Percentiles rank a stretch among this genome's conserved stretches.
Conservation (phyloP, 2,888 invertebrate species). For the Euclidia mi region DNA sequence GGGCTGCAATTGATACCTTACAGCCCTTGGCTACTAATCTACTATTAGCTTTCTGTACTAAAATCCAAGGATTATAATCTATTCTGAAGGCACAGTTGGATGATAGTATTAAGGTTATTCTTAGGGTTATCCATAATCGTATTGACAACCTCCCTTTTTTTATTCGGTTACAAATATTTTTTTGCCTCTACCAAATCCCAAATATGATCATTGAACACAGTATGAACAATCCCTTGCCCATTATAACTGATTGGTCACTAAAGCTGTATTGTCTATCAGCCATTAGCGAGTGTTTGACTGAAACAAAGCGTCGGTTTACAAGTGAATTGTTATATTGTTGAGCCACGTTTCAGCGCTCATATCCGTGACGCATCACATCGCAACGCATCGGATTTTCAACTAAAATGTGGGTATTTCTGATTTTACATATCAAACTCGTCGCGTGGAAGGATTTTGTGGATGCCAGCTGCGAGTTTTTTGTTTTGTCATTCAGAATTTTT, state of each 20-base stretch:
- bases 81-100: too few species aligned
- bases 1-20: too few species aligned
- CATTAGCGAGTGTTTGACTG: conserved; percentile 30
- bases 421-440: conserved; percentile 17
- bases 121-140: too few species aligned
- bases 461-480: conserved; percentile 1
- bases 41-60: too few species aligned
- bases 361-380: too few species aligned
- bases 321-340: conserved; percentile 51
- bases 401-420: conserved; percentile 37
- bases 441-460: conserved; percentile 13
- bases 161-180: too few species aligned
- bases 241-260: conserved; percentile 12
- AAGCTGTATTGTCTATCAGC: conserved; percentile 32
- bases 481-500: neutral
- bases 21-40: too few species aligned
- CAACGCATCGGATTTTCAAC: conserved; percentile 23
- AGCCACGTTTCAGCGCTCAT: conserved; percentile 9
- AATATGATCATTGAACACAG: too few species aligned
- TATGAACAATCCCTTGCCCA: neutral
- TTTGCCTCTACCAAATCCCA: too few species aligned
- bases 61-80: too few species aligned
- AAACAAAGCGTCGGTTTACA: conserved; percentile 51
- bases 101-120: too few species aligned
- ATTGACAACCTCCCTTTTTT: too few species aligned